These are phyloP conservation scores for Pleuronectes platessa DNA, from an alignment of 2,113 vertebrate genomes.

Conservation along the genomic window DNA sequence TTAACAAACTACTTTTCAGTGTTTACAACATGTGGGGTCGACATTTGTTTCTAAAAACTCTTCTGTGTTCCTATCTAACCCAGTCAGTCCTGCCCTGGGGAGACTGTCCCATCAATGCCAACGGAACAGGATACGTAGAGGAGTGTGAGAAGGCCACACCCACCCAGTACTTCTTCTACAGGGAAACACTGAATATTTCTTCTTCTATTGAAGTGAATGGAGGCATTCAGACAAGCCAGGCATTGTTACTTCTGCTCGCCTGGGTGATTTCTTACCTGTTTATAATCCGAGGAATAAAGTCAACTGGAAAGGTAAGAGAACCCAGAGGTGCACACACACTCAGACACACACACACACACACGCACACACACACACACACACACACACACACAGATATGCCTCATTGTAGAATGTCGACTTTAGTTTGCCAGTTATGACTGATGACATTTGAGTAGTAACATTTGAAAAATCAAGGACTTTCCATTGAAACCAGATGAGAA, in stretches of 20 bases:
- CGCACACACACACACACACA: not conserved
- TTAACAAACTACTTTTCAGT: not conserved
- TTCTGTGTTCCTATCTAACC: slow-evolving; percentile 35
- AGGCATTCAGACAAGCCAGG: slow-evolving; percentile 86
- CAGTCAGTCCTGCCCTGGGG: slow-evolving; percentile 92
- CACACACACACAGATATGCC: not conserved
- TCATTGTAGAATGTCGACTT: not conserved
- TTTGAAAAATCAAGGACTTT: not conserved
- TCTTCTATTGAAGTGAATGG: slow-evolving; percentile 86
- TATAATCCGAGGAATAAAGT: slow-evolving; percentile 87
- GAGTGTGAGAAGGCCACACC: slow-evolving; percentile 88
- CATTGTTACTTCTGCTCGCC: slow-evolving; percentile 87
- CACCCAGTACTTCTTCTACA: slow-evolving; percentile 97
- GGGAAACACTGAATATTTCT: slow-evolving; percentile 91
- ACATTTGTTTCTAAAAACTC: not conserved
- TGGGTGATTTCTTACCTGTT: slow-evolving; percentile 92
- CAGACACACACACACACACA: not conserved
- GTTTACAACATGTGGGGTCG: not conserved
- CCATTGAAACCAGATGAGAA: not conserved
- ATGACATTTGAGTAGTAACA: not conserved
- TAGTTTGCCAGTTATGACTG: not conserved
- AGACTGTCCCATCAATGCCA: slow-evolving; percentile 87
- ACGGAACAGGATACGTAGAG: slow-evolving; percentile 83
- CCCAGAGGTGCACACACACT: not conserved
- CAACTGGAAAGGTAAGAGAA: slow-evolving; percentile 88